Conservation (phyloP, 2,113 vertebrate genomes). For the Centropus unirufus region DNA sequence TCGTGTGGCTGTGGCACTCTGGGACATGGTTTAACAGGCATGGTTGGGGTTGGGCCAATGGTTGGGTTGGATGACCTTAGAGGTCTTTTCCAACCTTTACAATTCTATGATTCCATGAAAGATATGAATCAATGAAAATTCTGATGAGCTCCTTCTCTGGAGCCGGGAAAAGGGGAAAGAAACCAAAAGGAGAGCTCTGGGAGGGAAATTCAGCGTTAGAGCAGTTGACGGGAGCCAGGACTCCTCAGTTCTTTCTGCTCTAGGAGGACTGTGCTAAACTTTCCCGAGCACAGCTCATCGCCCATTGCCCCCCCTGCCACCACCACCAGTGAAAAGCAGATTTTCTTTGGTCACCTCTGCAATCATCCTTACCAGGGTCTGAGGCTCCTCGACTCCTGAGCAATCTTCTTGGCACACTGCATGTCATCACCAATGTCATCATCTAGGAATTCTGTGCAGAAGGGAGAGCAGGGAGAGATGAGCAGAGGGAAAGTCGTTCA, state of each 20-base stretch:
- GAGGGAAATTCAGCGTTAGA: neutral
- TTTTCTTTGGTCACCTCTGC: neutral
- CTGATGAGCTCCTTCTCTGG: neutral
- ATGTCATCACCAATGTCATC: neutral
- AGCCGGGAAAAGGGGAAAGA: neutral
- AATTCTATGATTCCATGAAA: neutral
- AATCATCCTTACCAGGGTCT: neutral
- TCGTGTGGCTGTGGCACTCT: no score
- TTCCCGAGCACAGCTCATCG: neutral
- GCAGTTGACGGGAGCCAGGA: neutral
- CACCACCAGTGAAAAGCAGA: neutral
- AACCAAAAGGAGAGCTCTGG: neutral
- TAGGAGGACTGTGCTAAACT: neutral
- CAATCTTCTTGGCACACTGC: neutral
- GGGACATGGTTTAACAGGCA: no score
- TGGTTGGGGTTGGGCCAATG: no score
- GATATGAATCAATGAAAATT: neutral
- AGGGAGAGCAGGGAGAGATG: neutral
- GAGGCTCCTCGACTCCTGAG: neutral
- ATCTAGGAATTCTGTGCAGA: neutral
- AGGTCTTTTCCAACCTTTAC: no score
- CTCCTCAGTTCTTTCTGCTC: neutral
- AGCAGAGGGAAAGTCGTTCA: neutral
- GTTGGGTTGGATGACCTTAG: no score
- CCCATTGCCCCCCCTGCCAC: no score